A percentile compares a stretch with the other conserved stretches of the same genome.
These are phyloP conservation scores for Cheilosia scutellata DNA, from an alignment of 2,888 invertebrate species.

Conservation along the genomic window DNA sequence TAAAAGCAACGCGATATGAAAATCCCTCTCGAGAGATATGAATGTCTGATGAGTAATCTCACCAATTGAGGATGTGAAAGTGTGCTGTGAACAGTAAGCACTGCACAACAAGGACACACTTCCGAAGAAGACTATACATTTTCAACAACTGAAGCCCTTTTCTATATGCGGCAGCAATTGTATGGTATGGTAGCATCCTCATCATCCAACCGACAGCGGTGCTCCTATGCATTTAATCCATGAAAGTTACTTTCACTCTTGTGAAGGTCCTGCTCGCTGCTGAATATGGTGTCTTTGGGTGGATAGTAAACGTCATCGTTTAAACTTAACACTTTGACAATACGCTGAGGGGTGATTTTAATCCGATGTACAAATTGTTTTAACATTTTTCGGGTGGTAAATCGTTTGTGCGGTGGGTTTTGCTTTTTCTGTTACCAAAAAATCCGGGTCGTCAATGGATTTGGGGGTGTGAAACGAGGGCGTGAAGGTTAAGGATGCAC, in stretches of 20 bases:
- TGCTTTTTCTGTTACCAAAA: slow-evolving; percentile 36
- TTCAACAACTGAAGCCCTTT: slow-evolving; percentile 39
- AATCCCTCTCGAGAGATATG: slow-evolving; percentile 74
- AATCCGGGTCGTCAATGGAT: slow-evolving; percentile 22
- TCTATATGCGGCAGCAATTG: slow-evolving; percentile 5
- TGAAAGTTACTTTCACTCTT: slow-evolving; percentile 74
- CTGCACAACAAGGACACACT: slow-evolving; percentile 72
- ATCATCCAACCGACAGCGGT: slow-evolving; percentile 60
- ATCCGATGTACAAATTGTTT: slow-evolving; percentile 83
- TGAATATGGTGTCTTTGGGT: slow-evolving; percentile 17
- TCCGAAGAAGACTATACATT: slow-evolving; percentile 61
- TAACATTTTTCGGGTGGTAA: slow-evolving; percentile 71
- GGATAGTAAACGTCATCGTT: slow-evolving; percentile 70
- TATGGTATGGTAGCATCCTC: slow-evolving; percentile 38
- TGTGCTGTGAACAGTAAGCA: slow-evolving; percentile 44
- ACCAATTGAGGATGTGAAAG: slow-evolving; percentile 70
- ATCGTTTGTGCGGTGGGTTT: slow-evolving; percentile 55
- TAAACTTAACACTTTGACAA: slow-evolving; percentile 77
- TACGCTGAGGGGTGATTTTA: slow-evolving; percentile 83
- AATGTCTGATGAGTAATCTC: slow-evolving; percentile 76
- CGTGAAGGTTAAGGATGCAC: slow-evolving; percentile 70
- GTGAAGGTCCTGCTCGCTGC: slow-evolving; percentile 30
- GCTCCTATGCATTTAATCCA: slow-evolving; percentile 47
- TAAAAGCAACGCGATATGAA: slow-evolving; percentile 59
- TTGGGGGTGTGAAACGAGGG: slow-evolving; percentile 43